Percentiles rank a stretch among this genome's conserved stretches.
Conservation (phyloP, 2,888 invertebrate genomes). For the Cephus pulcher region DNA sequence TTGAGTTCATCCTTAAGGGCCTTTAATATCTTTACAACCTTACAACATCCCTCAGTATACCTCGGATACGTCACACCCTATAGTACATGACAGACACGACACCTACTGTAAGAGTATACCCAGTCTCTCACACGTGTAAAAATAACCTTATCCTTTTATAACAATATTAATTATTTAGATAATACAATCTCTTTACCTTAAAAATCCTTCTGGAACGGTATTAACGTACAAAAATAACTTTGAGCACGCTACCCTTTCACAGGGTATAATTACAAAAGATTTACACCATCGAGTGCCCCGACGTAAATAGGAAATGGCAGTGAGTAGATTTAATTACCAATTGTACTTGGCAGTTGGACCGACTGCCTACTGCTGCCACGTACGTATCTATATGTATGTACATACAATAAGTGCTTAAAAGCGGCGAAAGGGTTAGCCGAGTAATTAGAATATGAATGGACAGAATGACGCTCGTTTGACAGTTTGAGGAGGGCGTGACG, state of each 20-base stretch:
- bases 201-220: neutral
- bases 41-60: neutral
- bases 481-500: conserved; percentile 20
- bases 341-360: neutral
- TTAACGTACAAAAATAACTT: neutral
- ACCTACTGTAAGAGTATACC: neutral
- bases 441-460: conserved; percentile 18
- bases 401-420: neutral
- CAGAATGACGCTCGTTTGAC: conserved; percentile 14
- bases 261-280: neutral
- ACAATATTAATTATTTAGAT: neutral
- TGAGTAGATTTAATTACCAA: neutral
- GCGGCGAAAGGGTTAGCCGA: conserved; percentile 18
- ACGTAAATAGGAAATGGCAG: neutral
- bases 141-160: neutral
- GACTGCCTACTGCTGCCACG: neutral
- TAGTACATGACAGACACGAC: neutral
- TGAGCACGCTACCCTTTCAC: neutral
- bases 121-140: neutral
- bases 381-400: neutral
- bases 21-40: neutral
- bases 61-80: neutral
- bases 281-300: neutral
- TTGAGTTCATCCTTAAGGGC: neutral
- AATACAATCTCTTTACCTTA: neutral